Percentiles rank a stretch among this genome's conserved stretches.
phyloP scores from a whole-genome alignment of 2,888 invertebrate genomes.

The Leucoma salicis region DNA sequence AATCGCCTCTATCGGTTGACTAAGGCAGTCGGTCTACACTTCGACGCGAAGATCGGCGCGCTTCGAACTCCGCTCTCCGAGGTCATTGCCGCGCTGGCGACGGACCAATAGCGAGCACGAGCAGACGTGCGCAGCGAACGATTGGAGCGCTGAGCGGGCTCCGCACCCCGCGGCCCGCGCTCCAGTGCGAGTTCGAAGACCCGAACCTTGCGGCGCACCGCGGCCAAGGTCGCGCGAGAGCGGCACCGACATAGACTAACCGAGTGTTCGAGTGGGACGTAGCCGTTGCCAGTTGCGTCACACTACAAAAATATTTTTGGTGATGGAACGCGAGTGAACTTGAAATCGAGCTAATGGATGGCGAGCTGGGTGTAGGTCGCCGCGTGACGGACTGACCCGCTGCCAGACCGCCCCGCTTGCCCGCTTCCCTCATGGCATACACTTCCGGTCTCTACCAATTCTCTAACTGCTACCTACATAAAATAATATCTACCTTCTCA shows the following conservation, averaged over 20 bases:
- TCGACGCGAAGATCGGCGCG: constrained; percentile 86
- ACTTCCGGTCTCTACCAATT: constrained; percentile 45
- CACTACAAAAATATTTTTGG: constrained; percentile 81
- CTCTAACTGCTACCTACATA: background rate
- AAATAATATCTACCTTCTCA: background rate
- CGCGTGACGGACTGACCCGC: constrained; percentile 73
- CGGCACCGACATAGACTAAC: constrained; percentile 65
- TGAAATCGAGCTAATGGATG: constrained; percentile 77
- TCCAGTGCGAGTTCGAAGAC: constrained; percentile 86
- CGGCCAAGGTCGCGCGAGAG: constrained; percentile 87
- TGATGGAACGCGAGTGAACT: constrained; percentile 81
- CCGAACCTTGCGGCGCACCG: constrained; percentile 94
- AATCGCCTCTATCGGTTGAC: constrained; percentile 75
- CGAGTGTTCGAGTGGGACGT: constrained; percentile 68
- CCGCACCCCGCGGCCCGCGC: constrained; percentile 65
- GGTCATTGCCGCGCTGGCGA: constrained; percentile 89
- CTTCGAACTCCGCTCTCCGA: constrained; percentile 91
- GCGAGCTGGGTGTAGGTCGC: constrained; percentile 68
- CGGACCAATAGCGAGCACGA: constrained; percentile 78
- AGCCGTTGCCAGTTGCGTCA: constrained; percentile 73
- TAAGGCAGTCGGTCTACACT: constrained; percentile 79
- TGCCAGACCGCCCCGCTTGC: constrained; percentile 56
- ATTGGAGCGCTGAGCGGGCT: constrained; percentile 65
- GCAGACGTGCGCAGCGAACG: constrained; percentile 66
- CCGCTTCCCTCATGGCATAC: constrained; percentile 50